Conservation (phyloP, 2,113 vertebrate genomes). For the Clupea harengus region DNA sequence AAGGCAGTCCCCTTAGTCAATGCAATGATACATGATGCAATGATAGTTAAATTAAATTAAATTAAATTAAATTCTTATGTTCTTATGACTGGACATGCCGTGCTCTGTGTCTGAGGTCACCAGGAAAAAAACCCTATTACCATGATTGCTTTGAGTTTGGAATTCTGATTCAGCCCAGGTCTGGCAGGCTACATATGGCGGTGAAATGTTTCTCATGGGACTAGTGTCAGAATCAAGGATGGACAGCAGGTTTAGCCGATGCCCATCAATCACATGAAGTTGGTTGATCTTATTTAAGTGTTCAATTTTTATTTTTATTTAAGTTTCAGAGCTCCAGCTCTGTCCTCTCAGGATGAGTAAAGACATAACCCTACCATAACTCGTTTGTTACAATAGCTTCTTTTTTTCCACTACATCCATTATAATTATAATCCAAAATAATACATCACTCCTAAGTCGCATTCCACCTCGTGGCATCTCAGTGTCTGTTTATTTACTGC, state of each 20-base stretch:
- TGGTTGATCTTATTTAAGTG: conserved; percentile 13
- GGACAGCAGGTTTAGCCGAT: not conserved
- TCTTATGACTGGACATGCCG: not conserved
- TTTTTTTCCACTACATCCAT: not conserved
- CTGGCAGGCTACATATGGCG: not conserved
- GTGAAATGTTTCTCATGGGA: not conserved
- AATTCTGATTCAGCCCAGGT: not conserved
- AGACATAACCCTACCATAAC: not conserved
- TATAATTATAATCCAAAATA: not conserved
- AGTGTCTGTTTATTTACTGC: not conserved
- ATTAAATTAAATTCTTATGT: not conserved
- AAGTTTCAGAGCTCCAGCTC: not conserved
- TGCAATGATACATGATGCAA: not conserved
- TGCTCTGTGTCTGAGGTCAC: not conserved
- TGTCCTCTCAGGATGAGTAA: not conserved
- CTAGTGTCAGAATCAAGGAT: not conserved
- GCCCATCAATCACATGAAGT: not conserved
- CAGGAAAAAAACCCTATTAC: not conserved
- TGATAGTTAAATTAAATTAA: too few relatives aligned
- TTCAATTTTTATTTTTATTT: not conserved
- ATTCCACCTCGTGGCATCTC: not conserved
- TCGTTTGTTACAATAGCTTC: not conserved
- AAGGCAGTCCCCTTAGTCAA: not conserved
- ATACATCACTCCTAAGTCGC: not conserved
- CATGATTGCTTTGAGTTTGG: not conserved